Percentiles rank a stretch among this genome's conserved stretches.
Conservation (phyloP, 2,888 invertebrate genomes). For the Agrilus biguttatus region DNA sequence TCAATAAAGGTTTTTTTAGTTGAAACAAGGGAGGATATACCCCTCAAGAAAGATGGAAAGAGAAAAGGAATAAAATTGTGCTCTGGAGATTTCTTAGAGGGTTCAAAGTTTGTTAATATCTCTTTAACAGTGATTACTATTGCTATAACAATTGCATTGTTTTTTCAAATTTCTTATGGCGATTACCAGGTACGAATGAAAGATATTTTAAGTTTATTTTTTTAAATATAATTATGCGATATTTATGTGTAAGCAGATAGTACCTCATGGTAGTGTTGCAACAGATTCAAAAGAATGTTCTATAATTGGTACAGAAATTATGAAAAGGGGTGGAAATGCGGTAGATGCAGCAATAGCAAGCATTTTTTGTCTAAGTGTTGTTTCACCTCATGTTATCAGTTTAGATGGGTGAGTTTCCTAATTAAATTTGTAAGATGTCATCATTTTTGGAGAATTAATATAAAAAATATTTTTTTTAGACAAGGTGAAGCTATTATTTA, state of each 20-base stretch:
- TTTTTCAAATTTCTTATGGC: slow-evolving; percentile 58
- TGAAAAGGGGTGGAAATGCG: slow-evolving; percentile 59
- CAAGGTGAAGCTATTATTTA: slow-evolving; percentile 38
- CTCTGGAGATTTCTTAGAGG: slow-evolving; percentile 31
- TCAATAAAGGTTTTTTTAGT: slow-evolving; percentile 16
- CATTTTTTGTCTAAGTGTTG: slow-evolving; percentile 58
- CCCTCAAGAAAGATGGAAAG: slow-evolving; percentile 32
- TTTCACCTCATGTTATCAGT: slow-evolving; percentile 57
- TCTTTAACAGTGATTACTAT: slow-evolving; percentile 51
- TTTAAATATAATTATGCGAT: slow-evolving; percentile 1
- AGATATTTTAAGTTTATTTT: background rate
- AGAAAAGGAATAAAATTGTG: slow-evolving; percentile 19
- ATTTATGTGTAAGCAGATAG: slow-evolving; percentile 43
- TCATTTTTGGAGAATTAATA: background rate
- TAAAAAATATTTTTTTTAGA: background rate
- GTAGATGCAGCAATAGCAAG: slow-evolving; percentile 63
- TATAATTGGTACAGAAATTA: slow-evolving; percentile 48
- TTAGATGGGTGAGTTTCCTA: slow-evolving; percentile 54
- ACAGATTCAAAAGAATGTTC: slow-evolving; percentile 57
- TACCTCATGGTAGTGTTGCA: slow-evolving; percentile 63
- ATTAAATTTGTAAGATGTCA: background rate
- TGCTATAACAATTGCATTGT: slow-evolving; percentile 55
- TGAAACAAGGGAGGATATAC: slow-evolving; percentile 43
- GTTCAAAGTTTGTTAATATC: slow-evolving; percentile 49
- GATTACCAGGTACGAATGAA: slow-evolving; percentile 46